A percentile compares a stretch with the other conserved stretches of the same genome.
Evolutionary conservation across 2,888 invertebrate genomes (phyloP).

Genomic region (Drosophila paucipuncta): DNA sequence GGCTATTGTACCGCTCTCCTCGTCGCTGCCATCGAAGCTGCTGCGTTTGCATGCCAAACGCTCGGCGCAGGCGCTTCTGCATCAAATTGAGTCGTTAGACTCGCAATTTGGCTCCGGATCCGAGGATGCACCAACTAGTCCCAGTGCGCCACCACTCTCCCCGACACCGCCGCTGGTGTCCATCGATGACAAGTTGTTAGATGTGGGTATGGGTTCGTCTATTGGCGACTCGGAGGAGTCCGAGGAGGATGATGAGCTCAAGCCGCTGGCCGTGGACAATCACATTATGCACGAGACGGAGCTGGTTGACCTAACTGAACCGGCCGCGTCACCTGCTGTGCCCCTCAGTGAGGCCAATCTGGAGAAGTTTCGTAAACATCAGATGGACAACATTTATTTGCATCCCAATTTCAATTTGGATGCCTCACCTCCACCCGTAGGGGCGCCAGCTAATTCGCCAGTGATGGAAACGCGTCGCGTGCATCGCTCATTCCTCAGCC

Average conservation of each 20-base stretch:
- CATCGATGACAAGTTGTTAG: slow-evolving; percentile 76
- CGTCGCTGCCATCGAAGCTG: slow-evolving; percentile 83
- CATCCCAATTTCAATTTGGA: slow-evolving; percentile 81
- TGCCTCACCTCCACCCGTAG: slow-evolving; percentile 73
- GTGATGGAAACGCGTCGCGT: slow-evolving; percentile 69
- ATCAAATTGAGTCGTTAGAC: slow-evolving; percentile 74
- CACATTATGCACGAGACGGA: slow-evolving; percentile 82
- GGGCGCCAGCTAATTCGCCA: slow-evolving; percentile 73
- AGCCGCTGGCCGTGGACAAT: slow-evolving; percentile 85
- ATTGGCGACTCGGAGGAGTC: slow-evolving; percentile 83
- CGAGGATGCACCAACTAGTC: slow-evolving; percentile 52
- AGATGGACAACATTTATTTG: slow-evolving; percentile 82
- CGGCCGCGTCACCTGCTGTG: slow-evolving; percentile 56
- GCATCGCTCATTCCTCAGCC: slow-evolving; percentile 79
- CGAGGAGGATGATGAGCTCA: slow-evolving; percentile 85
- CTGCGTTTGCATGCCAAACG: slow-evolving; percentile 82
- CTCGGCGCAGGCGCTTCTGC: slow-evolving; percentile 78
- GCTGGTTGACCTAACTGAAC: slow-evolving; percentile 37
- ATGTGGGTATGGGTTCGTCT: slow-evolving; percentile 81
- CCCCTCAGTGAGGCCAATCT: slow-evolving; percentile 82
- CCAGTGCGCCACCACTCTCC: slow-evolving; percentile 61
- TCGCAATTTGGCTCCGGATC: slow-evolving; percentile 79
- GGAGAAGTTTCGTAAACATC: slow-evolving; percentile 81
- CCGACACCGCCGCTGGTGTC: slow-evolving; percentile 62
- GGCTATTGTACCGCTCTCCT: slow-evolving; percentile 83